phyloP scores from a whole-genome alignment of 2,797 vertebrate genomes.

The Coregonus suidteri region DNA sequence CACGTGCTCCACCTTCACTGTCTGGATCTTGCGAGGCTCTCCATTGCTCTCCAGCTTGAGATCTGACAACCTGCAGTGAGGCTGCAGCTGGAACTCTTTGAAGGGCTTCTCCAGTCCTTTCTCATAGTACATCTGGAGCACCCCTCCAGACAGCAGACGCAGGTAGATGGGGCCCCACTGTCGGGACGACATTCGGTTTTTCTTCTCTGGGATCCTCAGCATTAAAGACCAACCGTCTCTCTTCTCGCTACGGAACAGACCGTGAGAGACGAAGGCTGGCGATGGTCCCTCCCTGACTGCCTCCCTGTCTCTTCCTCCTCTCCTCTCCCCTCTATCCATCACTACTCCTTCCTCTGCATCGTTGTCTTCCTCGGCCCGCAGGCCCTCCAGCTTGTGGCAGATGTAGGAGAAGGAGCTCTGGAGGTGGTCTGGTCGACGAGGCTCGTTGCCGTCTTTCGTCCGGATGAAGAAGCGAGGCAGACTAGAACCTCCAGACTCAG shows the following conservation, averaged over 20 bases:
- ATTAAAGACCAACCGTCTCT: constrained; percentile 92
- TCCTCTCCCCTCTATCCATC: constrained; percentile 26
- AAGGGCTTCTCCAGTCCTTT: constrained; percentile 95
- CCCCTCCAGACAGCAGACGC: constrained; percentile 84
- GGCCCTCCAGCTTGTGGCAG: constrained; percentile 87
- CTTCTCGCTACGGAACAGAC: constrained; percentile 84
- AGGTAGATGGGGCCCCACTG: constrained; percentile 98
- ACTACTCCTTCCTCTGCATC: constrained; percentile 12
- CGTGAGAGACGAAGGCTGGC: constrained; percentile 72
- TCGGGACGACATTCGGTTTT: constrained; percentile 98
- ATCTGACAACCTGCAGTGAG: constrained; percentile 85
- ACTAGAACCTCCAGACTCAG: constrained; percentile 66
- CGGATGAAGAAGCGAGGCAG: constrained; percentile 79
- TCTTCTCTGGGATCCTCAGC: constrained; percentile 97
- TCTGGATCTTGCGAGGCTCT: constrained; percentile 90
- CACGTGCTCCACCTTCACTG: constrained; percentile 90
- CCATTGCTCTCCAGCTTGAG: constrained; percentile 90
- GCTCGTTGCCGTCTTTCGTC: constrained; percentile 75
- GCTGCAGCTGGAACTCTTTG: constrained; percentile 91
- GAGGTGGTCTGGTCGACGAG: constrained; percentile 80
- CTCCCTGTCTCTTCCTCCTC: constrained; percentile 39
- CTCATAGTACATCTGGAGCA: constrained; percentile 95
- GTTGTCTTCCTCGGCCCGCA: constrained; percentile 69
- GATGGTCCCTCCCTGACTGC: constrained; percentile 41
- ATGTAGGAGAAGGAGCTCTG: constrained; percentile 87